A percentile compares a stretch with the other conserved stretches of the same genome.
Conservation (phyloP, 2,888 invertebrate genomes). For the Antheraea yamamai region DNA sequence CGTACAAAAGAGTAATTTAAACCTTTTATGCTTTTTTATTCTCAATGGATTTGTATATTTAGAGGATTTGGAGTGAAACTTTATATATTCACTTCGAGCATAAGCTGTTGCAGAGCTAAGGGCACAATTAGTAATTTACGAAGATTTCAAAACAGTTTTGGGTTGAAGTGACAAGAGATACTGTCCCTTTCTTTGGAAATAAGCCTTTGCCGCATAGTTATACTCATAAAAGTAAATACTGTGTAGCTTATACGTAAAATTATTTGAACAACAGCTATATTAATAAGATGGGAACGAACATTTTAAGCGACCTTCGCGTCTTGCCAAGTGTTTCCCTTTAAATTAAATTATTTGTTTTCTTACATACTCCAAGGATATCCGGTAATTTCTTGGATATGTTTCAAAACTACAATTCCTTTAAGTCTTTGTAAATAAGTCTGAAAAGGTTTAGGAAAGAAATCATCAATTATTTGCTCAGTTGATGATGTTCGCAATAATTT, state of each 20-base stretch:
- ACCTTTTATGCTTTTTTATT: too few relatives aligned
- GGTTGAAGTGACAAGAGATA: too few relatives aligned
- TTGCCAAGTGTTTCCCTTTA: slow-evolving; percentile 65
- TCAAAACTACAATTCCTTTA: background rate
- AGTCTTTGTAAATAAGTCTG: background rate
- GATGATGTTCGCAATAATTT: background rate
- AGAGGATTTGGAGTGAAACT: too few relatives aligned
- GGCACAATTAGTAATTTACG: too few relatives aligned
- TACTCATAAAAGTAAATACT: background rate
- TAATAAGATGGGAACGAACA: slow-evolving; percentile 39
- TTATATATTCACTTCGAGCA: too few relatives aligned
- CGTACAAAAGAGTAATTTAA: too few relatives aligned
- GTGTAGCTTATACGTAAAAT: background rate
- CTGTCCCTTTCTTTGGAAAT: too few relatives aligned
- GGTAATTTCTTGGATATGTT: slow-evolving; percentile 33
- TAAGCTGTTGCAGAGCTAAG: too few relatives aligned
- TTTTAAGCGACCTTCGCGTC: slow-evolving; percentile 51
- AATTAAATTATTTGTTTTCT: slow-evolving; percentile 56
- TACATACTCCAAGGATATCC: slow-evolving; percentile 42
- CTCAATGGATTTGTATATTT: too few relatives aligned
- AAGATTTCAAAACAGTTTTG: too few relatives aligned
- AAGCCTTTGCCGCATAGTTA: too few relatives aligned
- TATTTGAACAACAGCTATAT: slow-evolving; percentile 12
- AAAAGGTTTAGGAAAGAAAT: background rate
- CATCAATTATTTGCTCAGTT: background rate